Conservation (phyloP, 2,113 vertebrate species). For the Alectura lathami region DNA sequence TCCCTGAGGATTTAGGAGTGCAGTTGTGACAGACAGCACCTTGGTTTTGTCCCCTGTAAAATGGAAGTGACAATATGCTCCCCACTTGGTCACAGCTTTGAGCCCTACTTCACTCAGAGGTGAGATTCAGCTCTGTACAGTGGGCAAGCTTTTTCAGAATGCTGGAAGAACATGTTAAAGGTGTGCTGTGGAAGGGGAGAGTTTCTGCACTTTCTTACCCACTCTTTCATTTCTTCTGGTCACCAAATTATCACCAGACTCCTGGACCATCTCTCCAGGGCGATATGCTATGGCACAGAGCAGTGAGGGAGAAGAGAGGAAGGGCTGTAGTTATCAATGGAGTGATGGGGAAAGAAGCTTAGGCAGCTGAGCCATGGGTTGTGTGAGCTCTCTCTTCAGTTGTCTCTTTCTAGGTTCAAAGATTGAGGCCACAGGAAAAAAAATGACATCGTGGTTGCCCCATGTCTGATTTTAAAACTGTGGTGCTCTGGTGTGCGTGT, state of each 20-base stretch:
- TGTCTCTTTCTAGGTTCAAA: neutral
- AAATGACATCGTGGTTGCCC: neutral
- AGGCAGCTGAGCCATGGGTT: neutral
- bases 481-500: neutral
- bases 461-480: neutral
- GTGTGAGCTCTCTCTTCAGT: neutral
- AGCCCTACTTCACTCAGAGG: neutral
- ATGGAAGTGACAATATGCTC: neutral
- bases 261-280: neutral
- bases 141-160: neutral
- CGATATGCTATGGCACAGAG: neutral
- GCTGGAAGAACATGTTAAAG: neutral
- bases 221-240: neutral
- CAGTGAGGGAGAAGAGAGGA: neutral
- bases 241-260: neutral
- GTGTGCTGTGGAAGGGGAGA: neutral
- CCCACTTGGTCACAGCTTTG: neutral
- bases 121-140: neutral
- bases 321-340: neutral
- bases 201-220: neutral
- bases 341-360: neutral
- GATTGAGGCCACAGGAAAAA: neutral
- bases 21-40: neutral
- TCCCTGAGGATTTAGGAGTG: neutral
- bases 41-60: neutral